These are phyloP conservation scores for Chaetodon trifasciatus DNA, from an alignment of 2,797 vertebrate species.

Conservation along the genomic window DNA sequence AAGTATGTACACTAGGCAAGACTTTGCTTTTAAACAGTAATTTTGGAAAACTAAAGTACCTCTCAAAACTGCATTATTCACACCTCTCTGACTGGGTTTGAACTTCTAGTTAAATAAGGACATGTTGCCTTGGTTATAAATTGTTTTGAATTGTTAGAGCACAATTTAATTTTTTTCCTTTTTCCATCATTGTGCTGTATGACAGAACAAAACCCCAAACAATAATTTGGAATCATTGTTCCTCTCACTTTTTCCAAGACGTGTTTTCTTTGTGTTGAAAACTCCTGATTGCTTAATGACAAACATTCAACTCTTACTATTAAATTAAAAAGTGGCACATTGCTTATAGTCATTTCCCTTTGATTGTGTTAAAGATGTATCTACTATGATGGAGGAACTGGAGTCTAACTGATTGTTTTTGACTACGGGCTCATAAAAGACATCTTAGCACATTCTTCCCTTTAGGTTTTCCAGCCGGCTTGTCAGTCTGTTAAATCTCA, in stretches of 20 bases:
- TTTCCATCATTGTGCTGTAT: neutral
- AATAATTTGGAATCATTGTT: neutral
- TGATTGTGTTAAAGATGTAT: neutral
- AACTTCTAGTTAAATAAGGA: neutral
- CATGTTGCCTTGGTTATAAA: neutral
- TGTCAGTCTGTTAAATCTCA: slow-evolving; percentile 54
- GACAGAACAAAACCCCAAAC: neutral
- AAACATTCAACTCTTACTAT: neutral
- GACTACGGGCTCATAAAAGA: slow-evolving; percentile 11
- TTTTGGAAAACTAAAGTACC: neutral
- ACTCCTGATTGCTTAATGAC: neutral
- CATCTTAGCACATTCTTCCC: slow-evolving; percentile 42
- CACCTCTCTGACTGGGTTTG: neutral
- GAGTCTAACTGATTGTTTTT: slow-evolving; percentile 10
- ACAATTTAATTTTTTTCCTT: too few relatives aligned
- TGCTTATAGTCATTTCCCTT: too few relatives aligned
- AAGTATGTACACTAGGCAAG: neutral
- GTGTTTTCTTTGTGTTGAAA: neutral
- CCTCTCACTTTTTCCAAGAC: neutral
- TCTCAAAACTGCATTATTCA: neutral
- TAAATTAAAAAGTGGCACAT: neutral
- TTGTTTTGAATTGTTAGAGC: neutral
- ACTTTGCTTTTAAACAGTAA: neutral
- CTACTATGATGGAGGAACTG: neutral
- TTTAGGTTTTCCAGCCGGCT: slow-evolving; percentile 45